phyloP scores from a whole-genome alignment of 2,797 vertebrate genomes.

The Pangasius mekongensis region DNA sequence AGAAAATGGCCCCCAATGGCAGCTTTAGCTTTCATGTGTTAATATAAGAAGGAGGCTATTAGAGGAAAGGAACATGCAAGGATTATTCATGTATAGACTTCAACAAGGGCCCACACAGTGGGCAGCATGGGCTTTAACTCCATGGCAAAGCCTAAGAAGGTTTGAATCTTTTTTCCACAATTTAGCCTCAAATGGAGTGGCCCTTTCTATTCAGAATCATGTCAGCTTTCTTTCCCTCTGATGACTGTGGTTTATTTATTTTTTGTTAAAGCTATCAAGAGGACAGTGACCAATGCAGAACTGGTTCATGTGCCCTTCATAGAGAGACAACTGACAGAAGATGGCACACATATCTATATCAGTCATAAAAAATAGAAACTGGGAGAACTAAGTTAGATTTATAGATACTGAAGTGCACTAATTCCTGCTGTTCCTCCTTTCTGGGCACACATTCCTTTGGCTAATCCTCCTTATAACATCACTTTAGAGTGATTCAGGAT shows the following conservation, averaged over 20 bases:
- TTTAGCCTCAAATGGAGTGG: constrained; percentile 59
- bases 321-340: constrained; percentile 43
- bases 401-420: constrained; percentile 2
- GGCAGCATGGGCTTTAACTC: constrained; percentile 50
- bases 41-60: constrained; percentile 72
- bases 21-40: constrained; percentile 74
- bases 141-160: constrained; percentile 55
- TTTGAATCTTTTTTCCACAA: constrained; percentile 62
- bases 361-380: background rate
- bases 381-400: constrained; percentile 1
- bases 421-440: constrained; percentile 12
- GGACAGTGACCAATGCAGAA: constrained; percentile 58
- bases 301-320: constrained; percentile 60
- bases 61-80: constrained; percentile 60
- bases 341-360: background rate
- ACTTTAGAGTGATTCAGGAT: constrained; percentile 13
- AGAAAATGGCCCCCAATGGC: constrained; percentile 72
- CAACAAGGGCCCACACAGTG: constrained; percentile 30
- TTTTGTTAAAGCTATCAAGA: constrained; percentile 66
- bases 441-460: constrained; percentile 21
- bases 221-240: constrained; percentile 52
- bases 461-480: constrained; percentile 30
- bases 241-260: constrained; percentile 55
- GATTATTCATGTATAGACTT: constrained; percentile 43
- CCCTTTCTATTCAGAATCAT: constrained; percentile 44